phyloP scores from a whole-genome alignment of 2,113 vertebrate species.

The Agelaius phoeniceus region DNA sequence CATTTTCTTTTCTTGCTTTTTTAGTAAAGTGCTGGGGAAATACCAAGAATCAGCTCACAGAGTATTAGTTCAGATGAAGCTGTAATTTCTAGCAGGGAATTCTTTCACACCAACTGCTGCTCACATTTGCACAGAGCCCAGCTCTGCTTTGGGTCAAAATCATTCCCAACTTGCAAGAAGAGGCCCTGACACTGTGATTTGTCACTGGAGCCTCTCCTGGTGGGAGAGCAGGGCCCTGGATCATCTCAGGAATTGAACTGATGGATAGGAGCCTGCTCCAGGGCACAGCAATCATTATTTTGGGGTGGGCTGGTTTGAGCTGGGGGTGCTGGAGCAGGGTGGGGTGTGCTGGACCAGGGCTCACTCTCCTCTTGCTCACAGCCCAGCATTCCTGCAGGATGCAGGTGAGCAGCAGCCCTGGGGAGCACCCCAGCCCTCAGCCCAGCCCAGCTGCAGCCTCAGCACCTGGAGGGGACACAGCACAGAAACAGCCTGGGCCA shows the following conservation, averaged over 20 bases:
- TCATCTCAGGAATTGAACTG: accelerated
- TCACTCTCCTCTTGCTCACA: not conserved
- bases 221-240: not conserved
- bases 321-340: not conserved
- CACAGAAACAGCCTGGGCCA: accelerated
- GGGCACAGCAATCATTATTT: accelerated
- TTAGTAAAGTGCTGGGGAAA: not conserved
- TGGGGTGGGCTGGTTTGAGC: not conserved
- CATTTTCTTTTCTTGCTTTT: not conserved
- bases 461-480: accelerated
- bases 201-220: not conserved
- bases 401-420: not conserved
- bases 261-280: not conserved
- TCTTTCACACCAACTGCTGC: not conserved
- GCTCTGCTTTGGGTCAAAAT: not conserved
- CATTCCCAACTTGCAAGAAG: accelerated
- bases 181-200: not conserved
- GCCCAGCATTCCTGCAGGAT: not conserved
- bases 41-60: not conserved
- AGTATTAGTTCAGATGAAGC: not conserved
- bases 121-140: accelerated
- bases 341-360: accelerated
- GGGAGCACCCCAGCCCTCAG: not conserved
- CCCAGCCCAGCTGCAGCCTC: accelerated
- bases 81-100: not conserved